Evolutionary conservation across 2,797 vertebrate species (phyloP).

Genomic region (Phataginus tricuspis): DNA sequence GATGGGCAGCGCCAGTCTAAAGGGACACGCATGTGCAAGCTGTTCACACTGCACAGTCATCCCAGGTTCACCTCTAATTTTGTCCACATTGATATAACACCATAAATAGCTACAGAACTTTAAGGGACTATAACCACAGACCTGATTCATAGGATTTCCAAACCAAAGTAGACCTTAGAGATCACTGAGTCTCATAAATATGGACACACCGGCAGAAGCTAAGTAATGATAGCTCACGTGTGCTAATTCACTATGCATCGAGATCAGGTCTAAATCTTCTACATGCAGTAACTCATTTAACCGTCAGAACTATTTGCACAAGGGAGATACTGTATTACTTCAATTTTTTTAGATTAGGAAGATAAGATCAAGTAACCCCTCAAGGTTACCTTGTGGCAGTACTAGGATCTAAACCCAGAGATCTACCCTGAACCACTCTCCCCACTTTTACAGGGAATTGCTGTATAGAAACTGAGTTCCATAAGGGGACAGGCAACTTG

Average conservation of each 20-base stretch:
- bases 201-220: not conserved
- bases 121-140: not conserved
- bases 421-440: not conserved
- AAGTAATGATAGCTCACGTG: not conserved
- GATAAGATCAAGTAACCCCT: not conserved
- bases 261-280: not conserved
- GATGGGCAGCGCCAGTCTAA: not conserved
- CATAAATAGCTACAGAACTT: not conserved
- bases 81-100: not conserved
- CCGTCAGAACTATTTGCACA: not conserved
- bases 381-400: not conserved
- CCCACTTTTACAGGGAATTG: not conserved
- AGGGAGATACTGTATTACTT: not conserved
- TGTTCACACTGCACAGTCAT: not conserved
- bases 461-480: not conserved
- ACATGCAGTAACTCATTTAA: not conserved
- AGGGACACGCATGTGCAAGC: not conserved
- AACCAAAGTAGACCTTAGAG: not conserved
- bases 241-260: not conserved
- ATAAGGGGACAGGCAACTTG: not conserved
- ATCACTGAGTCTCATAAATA: not conserved
- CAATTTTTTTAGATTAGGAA: not conserved
- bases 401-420: not conserved
- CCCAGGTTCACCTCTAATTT: not conserved
- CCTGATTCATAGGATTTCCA: not conserved